These are phyloP conservation scores for Dromius quadrimaculatus DNA, from an alignment of 2,888 invertebrate genomes.

Conservation along the genomic window DNA sequence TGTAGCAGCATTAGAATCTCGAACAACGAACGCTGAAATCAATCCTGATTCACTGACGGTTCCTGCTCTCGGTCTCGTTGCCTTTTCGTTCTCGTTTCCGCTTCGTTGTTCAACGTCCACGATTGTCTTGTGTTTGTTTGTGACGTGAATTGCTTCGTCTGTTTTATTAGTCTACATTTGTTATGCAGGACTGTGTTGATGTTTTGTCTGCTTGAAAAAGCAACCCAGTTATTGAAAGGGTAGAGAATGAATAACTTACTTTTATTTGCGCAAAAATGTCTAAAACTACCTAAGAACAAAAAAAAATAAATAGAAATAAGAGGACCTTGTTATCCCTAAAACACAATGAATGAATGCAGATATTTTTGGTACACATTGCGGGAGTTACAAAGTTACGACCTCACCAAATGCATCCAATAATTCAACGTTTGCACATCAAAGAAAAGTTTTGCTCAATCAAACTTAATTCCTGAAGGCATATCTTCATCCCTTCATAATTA, in stretches of 20 bases:
- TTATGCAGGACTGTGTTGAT: constrained; percentile 34
- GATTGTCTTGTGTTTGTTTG: constrained; percentile 39
- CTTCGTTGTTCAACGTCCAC: constrained; percentile 19
- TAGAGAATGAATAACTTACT: constrained; percentile 16
- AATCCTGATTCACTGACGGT: constrained; percentile 26
- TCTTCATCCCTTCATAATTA: too few species aligned
- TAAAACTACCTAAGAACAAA: too few species aligned
- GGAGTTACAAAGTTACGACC: too few species aligned
- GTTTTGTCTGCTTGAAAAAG: constrained; percentile 30
- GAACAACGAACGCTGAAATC: constrained; percentile 25
- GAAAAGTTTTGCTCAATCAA: too few species aligned
- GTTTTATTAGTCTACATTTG: constrained; percentile 45
- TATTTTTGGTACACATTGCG: too few species aligned
- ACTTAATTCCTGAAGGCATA: too few species aligned
- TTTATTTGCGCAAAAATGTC: too few species aligned
- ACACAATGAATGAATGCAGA: too few species aligned
- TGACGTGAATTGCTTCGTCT: constrained; percentile 38
- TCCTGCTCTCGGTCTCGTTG: constrained; percentile 13
- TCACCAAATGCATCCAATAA: too few species aligned
- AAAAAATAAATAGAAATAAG: too few species aligned
- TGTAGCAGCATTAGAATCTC: constrained; percentile 6
- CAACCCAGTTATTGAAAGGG: constrained; percentile 4
- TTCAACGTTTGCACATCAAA: too few species aligned
- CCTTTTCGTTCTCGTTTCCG: neutral
- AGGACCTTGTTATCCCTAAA: too few species aligned